Conservation (phyloP, 2,113 vertebrate genomes). For the Crocuta crocuta region DNA sequence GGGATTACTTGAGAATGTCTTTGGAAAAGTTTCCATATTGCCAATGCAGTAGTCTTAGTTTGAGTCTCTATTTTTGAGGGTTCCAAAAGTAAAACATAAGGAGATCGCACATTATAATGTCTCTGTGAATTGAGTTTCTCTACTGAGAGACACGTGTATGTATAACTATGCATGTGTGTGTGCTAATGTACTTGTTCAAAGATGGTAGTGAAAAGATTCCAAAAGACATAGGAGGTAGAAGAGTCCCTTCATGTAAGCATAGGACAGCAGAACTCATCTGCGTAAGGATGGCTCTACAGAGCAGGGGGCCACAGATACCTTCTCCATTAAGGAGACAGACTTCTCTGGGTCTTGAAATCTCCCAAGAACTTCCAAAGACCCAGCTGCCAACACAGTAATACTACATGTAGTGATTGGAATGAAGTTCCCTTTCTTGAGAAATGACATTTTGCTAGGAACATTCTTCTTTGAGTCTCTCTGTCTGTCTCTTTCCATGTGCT, state of each 20-base stretch:
- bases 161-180: neutral
- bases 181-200: neutral
- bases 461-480: neutral
- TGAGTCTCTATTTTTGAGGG: neutral
- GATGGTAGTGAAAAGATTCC: neutral
- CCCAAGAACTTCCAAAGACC: neutral
- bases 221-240: neutral
- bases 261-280: neutral
- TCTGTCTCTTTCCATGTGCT: neutral
- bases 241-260: neutral
- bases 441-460: neutral
- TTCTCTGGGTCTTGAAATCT: neutral
- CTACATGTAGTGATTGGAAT: neutral
- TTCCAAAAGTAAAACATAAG: neutral
- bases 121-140: neutral
- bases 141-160: neutral
- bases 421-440: neutral
- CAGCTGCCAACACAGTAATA: too few species aligned
- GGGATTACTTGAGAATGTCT: constrained; percentile 63
- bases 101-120: neutral
- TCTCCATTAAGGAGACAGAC: neutral
- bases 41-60: neutral
- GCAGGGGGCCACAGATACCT: too few species aligned
- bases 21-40: constrained; percentile 50
- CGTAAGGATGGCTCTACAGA: neutral